Percentiles rank a stretch among this genome's conserved stretches.
Evolutionary conservation across 2,888 invertebrate species (phyloP).

Genomic region (Hoplodrina blanda): DNA sequence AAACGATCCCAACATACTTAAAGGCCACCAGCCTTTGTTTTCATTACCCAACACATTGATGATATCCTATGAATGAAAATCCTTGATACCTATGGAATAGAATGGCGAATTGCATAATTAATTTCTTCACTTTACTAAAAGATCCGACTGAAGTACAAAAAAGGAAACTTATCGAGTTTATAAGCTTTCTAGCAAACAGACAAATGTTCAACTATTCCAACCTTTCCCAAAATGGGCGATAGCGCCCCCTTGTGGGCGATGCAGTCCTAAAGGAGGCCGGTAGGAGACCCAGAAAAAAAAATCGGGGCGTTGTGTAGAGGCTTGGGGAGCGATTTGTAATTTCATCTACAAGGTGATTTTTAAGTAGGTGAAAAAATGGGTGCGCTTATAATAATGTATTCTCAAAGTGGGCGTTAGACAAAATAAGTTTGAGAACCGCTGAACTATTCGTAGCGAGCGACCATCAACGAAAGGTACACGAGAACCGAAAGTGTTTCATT

Average conservation of each 20-base stretch:
- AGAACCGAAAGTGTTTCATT: conserved; percentile 70
- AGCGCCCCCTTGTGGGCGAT: too few species aligned
- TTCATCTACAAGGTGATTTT: too few species aligned
- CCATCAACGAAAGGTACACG: conserved; percentile 65
- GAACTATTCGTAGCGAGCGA: conserved; percentile 22
- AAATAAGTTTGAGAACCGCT: too few species aligned
- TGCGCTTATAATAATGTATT: too few species aligned
- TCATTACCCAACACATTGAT: background rate
- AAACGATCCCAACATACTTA: background rate
- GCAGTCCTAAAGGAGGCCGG: too few species aligned
- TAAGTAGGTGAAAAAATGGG: too few species aligned
- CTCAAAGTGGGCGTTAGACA: too few species aligned
- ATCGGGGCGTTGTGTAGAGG: too few species aligned
- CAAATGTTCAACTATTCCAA: conserved; percentile 10
- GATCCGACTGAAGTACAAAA: background rate
- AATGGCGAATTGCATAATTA: too few species aligned
- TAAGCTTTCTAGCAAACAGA: conserved; percentile 6
- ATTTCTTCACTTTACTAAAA: background rate
- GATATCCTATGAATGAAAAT: background rate
- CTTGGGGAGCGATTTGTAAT: too few species aligned
- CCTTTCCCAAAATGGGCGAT: too few species aligned
- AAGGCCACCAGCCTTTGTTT: background rate
- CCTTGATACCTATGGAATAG: background rate
- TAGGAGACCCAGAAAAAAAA: too few species aligned
- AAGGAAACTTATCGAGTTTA: background rate